Evolutionary conservation across 2,113 vertebrate species (phyloP).

Genomic region (Myotis yumanensis): DNA sequence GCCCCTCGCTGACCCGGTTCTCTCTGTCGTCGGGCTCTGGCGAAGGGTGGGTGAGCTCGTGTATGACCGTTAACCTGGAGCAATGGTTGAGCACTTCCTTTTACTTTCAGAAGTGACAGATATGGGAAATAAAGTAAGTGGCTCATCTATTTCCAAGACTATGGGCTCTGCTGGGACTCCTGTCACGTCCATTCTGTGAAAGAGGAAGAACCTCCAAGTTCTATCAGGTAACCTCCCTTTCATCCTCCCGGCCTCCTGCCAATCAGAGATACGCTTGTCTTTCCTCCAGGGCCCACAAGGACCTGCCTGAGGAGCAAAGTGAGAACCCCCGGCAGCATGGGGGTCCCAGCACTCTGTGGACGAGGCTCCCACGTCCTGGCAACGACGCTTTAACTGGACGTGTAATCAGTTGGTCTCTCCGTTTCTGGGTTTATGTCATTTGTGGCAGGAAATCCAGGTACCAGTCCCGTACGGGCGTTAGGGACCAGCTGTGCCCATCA

Average conservation of each 20-base stretch:
- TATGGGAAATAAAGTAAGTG: too few species aligned
- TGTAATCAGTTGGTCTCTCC: neutral
- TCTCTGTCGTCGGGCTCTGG: too few species aligned
- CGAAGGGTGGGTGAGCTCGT: accelerated
- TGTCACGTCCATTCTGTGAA: neutral
- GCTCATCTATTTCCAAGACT: neutral
- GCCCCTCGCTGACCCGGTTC: neutral
- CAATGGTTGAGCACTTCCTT: neutral
- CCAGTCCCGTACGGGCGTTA: neutral
- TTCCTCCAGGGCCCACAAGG: neutral
- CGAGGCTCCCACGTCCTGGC: neutral
- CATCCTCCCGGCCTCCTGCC: neutral
- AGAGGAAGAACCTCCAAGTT: neutral
- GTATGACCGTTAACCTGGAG: too few species aligned
- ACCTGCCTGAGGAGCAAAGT: neutral
- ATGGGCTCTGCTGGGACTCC: neutral
- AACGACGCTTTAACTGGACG: neutral
- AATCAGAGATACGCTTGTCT: neutral
- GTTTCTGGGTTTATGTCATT: too few species aligned
- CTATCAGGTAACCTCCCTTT: too few species aligned
- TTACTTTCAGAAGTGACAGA: neutral
- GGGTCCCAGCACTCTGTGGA: neutral
- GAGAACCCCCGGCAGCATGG: too few species aligned
- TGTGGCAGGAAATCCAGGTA: neutral
- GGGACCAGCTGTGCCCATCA: neutral